Evolutionary conservation across 2,113 vertebrate species (phyloP).

Genomic region (Lycocorax pyrrhopterus): DNA sequence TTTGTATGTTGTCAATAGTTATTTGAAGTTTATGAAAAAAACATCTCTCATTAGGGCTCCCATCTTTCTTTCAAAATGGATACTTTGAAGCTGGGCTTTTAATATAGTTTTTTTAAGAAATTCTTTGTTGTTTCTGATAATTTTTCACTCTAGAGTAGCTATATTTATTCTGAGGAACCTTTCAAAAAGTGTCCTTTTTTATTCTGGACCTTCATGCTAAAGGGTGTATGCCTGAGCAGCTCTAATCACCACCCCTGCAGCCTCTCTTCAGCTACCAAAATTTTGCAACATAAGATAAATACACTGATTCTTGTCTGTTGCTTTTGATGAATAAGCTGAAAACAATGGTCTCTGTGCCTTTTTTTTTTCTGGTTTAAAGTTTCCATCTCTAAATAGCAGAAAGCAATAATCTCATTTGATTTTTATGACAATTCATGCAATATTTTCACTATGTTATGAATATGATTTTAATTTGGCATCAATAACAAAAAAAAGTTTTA

Average conservation of each 20-base stretch:
- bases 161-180: not conserved
- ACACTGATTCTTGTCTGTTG: not conserved
- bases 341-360: rapidly evolving
- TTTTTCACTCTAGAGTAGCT: not conserved
- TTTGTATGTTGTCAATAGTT: not conserved
- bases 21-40: not conserved
- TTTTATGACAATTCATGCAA: not conserved
- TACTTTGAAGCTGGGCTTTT: not conserved
- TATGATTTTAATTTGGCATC: not conserved
- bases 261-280: not conserved
- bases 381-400: not conserved
- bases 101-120: not conserved
- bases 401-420: not conserved
- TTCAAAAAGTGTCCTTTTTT: not conserved
- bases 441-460: not conserved
- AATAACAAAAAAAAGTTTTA: not conserved
- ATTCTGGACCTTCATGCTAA: not conserved
- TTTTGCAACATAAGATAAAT: not conserved
- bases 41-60: not conserved
- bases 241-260: not conserved
- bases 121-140: not conserved
- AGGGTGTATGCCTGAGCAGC: no score
- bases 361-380: not conserved
- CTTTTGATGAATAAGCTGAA: not conserved
- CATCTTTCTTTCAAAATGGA: not conserved